These are phyloP conservation scores for Philereme vetulata DNA, from an alignment of 2,888 invertebrate genomes.

Conservation along the genomic window DNA sequence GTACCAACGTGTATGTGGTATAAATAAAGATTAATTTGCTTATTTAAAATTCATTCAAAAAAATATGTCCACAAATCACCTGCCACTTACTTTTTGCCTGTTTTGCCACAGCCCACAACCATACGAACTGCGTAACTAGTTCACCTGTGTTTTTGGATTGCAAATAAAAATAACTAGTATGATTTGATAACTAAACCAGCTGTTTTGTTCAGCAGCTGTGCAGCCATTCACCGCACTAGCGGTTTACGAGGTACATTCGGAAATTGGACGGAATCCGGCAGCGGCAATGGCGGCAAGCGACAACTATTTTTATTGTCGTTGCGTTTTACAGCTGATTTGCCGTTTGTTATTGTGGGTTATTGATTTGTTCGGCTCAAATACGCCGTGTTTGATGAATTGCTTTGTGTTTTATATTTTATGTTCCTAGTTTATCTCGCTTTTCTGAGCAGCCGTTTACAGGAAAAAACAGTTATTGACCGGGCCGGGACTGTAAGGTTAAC, in stretches of 20 bases:
- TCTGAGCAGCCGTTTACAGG: not conserved
- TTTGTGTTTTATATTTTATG: constrained; percentile 1
- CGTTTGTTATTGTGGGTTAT: constrained; percentile 24
- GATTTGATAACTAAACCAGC: not conserved
- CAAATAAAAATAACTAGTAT: not conserved
- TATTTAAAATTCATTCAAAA: too few relatives aligned
- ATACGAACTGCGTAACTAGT: too few relatives aligned
- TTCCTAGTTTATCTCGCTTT: constrained; percentile 1
- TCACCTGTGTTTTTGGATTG: too few relatives aligned
- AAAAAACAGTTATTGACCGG: not conserved
- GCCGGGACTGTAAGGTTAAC: too few relatives aligned
- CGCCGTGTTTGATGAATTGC: constrained; percentile 18
- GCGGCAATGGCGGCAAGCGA: constrained; percentile 20
- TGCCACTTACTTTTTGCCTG: too few relatives aligned
- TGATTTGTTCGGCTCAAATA: constrained; percentile 19
- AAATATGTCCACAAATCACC: too few relatives aligned
- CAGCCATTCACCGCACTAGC: constrained; percentile 16
- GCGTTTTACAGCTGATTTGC: constrained; percentile 29
- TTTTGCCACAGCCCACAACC: too few relatives aligned
- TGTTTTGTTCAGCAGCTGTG: not conserved
- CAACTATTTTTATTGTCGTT: constrained; percentile 29
- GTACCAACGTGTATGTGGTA: too few relatives aligned
- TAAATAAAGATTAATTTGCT: too few relatives aligned
- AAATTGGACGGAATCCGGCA: constrained; percentile 23
- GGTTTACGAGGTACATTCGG: constrained; percentile 27